Conservation (phyloP, 2,888 invertebrate genomes). For the Lacanobia wlatinum region DNA sequence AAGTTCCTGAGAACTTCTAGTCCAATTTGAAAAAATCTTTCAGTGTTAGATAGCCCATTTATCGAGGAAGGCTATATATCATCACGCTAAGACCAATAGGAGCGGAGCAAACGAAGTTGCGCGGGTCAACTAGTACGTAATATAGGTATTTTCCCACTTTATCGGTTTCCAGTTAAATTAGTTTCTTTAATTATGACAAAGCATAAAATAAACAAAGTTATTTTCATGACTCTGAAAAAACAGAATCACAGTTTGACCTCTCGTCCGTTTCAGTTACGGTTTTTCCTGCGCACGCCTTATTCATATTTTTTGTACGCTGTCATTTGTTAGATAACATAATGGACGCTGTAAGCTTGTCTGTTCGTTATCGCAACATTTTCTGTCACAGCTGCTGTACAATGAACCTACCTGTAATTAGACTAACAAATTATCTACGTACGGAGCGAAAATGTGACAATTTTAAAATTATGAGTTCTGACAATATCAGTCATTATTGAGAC, state of each 20-base stretch:
- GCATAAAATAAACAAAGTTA: neutral
- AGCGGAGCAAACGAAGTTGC: too few relatives aligned
- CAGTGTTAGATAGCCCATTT: too few relatives aligned
- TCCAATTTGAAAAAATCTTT: too few relatives aligned
- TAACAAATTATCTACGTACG: conserved; percentile 35
- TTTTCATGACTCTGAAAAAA: conserved; percentile 18
- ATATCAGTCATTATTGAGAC: neutral
- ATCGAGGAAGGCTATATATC: too few relatives aligned
- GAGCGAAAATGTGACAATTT: conserved; percentile 36
- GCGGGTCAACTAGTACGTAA: too few relatives aligned
- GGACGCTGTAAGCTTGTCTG: neutral
- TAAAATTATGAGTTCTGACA: conserved; percentile 2
- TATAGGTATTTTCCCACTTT: too few relatives aligned
- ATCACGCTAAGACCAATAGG: too few relatives aligned
- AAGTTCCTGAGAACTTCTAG: too few relatives aligned
- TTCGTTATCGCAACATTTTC: conserved; percentile 36
- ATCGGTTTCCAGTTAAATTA: neutral
- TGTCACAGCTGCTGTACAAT: conserved; percentile 37
- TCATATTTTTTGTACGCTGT: conserved; percentile 31
- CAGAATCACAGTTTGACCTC: conserved; percentile 33
- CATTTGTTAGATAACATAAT: conserved; percentile 19
- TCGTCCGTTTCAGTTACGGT: conserved; percentile 51
- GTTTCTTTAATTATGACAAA: neutral
- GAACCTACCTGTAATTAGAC: conserved; percentile 50
- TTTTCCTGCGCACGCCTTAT: conserved; percentile 36